Evolutionary conservation across 2,113 vertebrate genomes (phyloP), one percentile per base, ranked within the genome.

Genomic region (Mungos mungo): DNA sequence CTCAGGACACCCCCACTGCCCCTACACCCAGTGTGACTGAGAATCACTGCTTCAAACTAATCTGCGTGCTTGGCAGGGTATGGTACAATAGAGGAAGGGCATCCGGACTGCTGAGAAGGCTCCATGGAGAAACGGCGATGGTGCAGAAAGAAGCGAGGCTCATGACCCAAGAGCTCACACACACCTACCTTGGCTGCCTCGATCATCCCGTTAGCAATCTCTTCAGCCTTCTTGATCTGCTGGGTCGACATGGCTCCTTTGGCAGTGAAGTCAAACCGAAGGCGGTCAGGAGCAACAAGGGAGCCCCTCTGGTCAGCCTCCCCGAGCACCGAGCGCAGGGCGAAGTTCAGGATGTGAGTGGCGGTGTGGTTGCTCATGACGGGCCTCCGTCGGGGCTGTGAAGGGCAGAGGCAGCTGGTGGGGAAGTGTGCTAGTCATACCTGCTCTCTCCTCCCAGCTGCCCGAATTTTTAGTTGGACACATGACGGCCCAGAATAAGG

Each of bases 291-390:
- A 1, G 99, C 99, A 0, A 99, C 99, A 96, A 99, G 98, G 0
- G 99, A 99, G 1, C 99, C 99, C 57, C 99, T 99, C 98, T 99
- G 99, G 97, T 99, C 99, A 0, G 99, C 99, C 96, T 99, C 99
- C 0, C 99, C 99, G 72, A 99, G 97, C n/a, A 99, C 99, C 0
- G 98, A 98, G 52, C 99, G 99, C 97, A 99, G 98, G 79, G 99
- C 99, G 0, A 99, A 99, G 99, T 99, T 99, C 74, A 99, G 98
- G 97, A 99, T 99, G 99, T 99, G 99, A 0, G 99, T 99, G 65
- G 99, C 99, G 0, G 99, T 99, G 98, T 99, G 99, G 98, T 99
- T 99, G 98, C 99, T 99, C 99, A 99, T 99, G 98, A 99, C 98
- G 0, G 99, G 99, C 96, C 99, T 98, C 2, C 99, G 99, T 25